A percentile compares a stretch with the other conserved stretches of the same genome.
Evolutionary conservation across 2,888 invertebrate genomes (phyloP).

Genomic region (Cacoxenus indagator): DNA sequence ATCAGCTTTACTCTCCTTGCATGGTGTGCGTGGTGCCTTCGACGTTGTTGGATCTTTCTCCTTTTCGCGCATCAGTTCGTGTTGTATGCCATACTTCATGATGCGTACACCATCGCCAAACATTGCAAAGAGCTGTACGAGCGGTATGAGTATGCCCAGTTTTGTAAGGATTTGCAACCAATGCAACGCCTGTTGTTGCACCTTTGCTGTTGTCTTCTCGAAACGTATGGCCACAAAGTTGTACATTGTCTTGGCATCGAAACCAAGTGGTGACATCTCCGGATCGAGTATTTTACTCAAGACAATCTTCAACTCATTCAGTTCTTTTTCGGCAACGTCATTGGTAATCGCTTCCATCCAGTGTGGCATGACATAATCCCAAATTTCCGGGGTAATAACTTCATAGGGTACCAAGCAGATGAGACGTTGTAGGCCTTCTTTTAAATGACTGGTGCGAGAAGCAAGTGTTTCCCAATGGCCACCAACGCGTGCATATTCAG

Average conservation of each 20-base stretch:
- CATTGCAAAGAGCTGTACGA: conserved; percentile 88
- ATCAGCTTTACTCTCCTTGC: conserved; percentile 67
- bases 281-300: conserved; percentile 95
- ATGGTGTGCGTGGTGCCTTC: conserved; percentile 61
- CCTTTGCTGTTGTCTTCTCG: conserved; percentile 82
- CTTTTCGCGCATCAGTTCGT: conserved; percentile 70
- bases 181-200: conserved; percentile 88
- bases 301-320: conserved; percentile 85
- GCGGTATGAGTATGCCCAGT: conserved; percentile 90
- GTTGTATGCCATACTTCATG: conserved; percentile 75
- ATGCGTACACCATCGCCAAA: conserved; percentile 89
- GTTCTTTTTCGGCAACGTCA: conserved; percentile 90
- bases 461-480: conserved; percentile 96
- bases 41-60: conserved; percentile 54
- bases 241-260: conserved; percentile 95
- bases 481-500: conserved; percentile 94
- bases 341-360: conserved; percentile 99
- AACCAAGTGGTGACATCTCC: conserved; percentile 94
- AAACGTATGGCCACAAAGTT: conserved; percentile 92
- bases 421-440: conserved; percentile 93
- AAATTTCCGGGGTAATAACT: conserved; percentile 94
- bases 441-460: conserved; percentile 89
- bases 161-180: conserved; percentile 91
- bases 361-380: conserved; percentile 98
- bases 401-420: conserved; percentile 98